Percentiles rank a stretch among this genome's conserved stretches.
Evolutionary conservation across 2,888 invertebrate genomes (phyloP).

Genomic region (Synergus japonicus): DNA sequence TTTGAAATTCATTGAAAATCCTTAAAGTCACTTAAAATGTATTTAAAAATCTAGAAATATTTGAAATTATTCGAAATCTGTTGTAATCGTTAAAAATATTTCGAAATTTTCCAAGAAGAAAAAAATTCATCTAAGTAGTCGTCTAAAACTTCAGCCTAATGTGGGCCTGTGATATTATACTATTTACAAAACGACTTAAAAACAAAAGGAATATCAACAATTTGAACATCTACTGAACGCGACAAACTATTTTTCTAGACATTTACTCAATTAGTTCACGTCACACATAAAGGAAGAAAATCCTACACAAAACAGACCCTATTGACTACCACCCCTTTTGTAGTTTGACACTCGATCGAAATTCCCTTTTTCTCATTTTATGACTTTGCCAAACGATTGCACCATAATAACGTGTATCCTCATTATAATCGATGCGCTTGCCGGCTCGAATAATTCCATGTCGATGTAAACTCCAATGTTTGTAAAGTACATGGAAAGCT

Average conservation of each 20-base stretch:
- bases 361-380: conserved; percentile 5
- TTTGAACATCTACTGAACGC: not conserved
- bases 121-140: too few species aligned
- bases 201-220: too few species aligned
- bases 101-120: too few species aligned
- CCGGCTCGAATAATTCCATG: conserved; percentile 22
- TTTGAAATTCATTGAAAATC: too few species aligned
- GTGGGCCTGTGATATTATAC: too few species aligned
- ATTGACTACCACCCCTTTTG: not conserved
- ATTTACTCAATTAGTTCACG: not conserved
- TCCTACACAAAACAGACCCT: not conserved
- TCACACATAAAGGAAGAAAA: not conserved
- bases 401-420: conserved; percentile 22
- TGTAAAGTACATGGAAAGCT: conserved; percentile 22
- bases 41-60: too few species aligned
- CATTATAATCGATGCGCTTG: conserved; percentile 32
- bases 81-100: too few species aligned
- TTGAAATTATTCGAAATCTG: too few species aligned
- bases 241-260: not conserved
- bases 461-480: conserved; percentile 24
- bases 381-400: conserved; percentile 25
- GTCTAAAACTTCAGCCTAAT: too few species aligned
- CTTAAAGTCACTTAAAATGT: too few species aligned
- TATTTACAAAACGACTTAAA: too few species aligned
- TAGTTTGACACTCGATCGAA: not conserved